A percentile compares a stretch with the other conserved stretches of the same genome.
phyloP scores from a whole-genome alignment of 2,888 invertebrate species.

The Drosophila mayaguana region DNA sequence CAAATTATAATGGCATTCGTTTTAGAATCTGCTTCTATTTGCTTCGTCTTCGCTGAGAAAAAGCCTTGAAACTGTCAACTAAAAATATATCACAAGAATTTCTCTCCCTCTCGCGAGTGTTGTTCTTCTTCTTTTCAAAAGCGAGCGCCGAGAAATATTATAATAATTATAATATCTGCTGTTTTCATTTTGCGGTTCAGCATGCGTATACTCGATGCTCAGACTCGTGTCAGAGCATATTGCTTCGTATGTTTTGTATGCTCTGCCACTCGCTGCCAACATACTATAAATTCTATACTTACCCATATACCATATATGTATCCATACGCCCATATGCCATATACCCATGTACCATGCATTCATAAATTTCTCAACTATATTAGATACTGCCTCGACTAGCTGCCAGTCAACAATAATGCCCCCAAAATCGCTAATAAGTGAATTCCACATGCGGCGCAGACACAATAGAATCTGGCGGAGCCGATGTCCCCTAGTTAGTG shows the following conservation, averaged over 20 bases:
- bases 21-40: constrained; percentile 39
- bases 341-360: constrained; percentile 32
- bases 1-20: constrained; percentile 49
- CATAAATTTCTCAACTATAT: constrained; percentile 50
- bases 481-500: constrained; percentile 9
- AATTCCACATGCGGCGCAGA: constrained; percentile 18
- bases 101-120: constrained; percentile 17
- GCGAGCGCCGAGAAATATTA: constrained; percentile 45
- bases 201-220: constrained; percentile 26
- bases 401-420: constrained; percentile 38
- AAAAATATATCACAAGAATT: constrained; percentile 76
- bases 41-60: constrained; percentile 51
- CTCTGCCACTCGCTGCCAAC: constrained; percentile 47
- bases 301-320: constrained; percentile 19
- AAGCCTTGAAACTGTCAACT: constrained; percentile 80
- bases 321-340: not conserved
- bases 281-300: constrained; percentile 59
- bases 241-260: constrained; percentile 58
- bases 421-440: constrained; percentile 47
- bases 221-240: constrained; percentile 38
- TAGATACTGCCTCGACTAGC: constrained; percentile 25
- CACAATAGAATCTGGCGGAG: constrained; percentile 35
- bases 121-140: constrained; percentile 8
- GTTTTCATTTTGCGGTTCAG: constrained; percentile 44
- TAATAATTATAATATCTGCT: constrained; percentile 58